phyloP scores from a whole-genome alignment of 2,113 vertebrate species.

The western clawed frog (Xenopus tropicalis) region UCB_Xtro_10.0 CM004448.2:39218501-39219000 shows the following conservation, averaged over 20 bases:
- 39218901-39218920: not conserved
- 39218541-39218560: no score
- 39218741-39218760: conserved; percentile 29
- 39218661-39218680: not conserved
- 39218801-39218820: conserved; percentile 9
- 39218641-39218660: not conserved
- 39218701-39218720: not conserved
- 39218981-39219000: no score
- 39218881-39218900: not conserved
- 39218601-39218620: no score
- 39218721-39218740: conserved; percentile 7
- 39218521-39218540: no score
- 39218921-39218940: not conserved
- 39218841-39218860: conserved; percentile 14
- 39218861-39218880: conserved; percentile 25
- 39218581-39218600: no score
- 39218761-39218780: conserved; percentile 18
- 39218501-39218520: no score
- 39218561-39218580: no score
- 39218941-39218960: not conserved
- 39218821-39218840: conserved; percentile 28
- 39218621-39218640: not conserved
- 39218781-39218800: conserved; percentile 30
- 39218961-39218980: not conserved
- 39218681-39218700: not conserved